phyloP scores from a whole-genome alignment of 2,888 invertebrate genomes.

The Machimus rusticus region DNA sequence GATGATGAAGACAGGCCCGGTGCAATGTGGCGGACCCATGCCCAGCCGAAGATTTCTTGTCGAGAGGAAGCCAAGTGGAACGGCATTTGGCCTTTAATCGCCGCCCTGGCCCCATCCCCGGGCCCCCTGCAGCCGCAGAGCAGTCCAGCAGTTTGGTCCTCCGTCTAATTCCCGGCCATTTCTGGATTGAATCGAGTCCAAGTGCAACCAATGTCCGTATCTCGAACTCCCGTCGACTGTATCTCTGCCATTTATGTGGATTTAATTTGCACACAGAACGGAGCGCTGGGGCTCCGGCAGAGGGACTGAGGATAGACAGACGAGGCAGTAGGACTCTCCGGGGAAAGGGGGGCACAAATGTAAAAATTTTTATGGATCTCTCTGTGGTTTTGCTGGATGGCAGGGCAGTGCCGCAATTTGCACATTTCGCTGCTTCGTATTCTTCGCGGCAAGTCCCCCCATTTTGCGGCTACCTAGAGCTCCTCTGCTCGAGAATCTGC shows the following conservation, averaged over 20 bases:
- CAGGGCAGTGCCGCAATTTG: constrained; percentile 8
- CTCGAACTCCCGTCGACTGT: constrained; percentile 1
- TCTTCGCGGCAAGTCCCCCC: not conserved
- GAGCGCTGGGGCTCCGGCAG: not conserved
- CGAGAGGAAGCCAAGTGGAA: constrained; percentile 31
- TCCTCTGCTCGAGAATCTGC: not conserved
- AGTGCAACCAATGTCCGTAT: constrained; percentile 12
- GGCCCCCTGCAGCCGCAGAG: not conserved
- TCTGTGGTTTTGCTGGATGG: not conserved
- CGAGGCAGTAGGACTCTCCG: not conserved
- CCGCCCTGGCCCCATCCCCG: not conserved
- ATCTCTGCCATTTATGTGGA: constrained; percentile 31
- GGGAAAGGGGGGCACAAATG: not conserved
- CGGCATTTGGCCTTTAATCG: constrained; percentile 40
- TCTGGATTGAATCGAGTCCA: constrained; percentile 7
- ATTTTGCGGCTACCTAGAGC: not conserved
- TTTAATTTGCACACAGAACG: constrained; percentile 30
- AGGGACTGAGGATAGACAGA: not conserved
- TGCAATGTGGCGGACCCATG: not conserved
- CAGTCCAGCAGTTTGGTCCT: not conserved
- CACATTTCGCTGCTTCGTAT: constrained; percentile 7
- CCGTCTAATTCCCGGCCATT: constrained; percentile 10
- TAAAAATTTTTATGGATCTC: constrained; percentile 17
- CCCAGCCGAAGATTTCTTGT: constrained; percentile 8
- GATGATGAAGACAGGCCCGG: constrained; percentile 2